A percentile compares a stretch with the other conserved stretches of the same genome.
Evolutionary conservation across 2,797 vertebrate species (phyloP).

Genomic region (Heterohyrax brucei): DNA sequence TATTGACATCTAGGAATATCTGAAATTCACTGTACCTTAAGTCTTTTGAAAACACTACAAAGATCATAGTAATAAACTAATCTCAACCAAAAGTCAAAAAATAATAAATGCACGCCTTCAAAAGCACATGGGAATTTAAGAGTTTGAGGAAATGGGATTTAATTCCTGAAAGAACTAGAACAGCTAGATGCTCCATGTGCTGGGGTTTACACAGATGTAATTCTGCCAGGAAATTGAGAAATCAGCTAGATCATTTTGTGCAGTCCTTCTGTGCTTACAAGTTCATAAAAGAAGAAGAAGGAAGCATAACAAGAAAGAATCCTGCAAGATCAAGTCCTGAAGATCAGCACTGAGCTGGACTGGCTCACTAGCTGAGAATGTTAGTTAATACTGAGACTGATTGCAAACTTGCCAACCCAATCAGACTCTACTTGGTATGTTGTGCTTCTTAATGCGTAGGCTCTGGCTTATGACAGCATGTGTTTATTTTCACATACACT

Average conservation of each 20-base stretch:
- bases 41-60: background rate
- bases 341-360: background rate
- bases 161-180: background rate
- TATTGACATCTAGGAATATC: background rate
- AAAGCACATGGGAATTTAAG: background rate
- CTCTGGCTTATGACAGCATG: slow-evolving; percentile 73
- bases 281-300: slow-evolving; percentile 18
- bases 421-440: slow-evolving; percentile 63
- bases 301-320: slow-evolving; percentile 30
- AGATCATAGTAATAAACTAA: background rate
- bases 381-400: slow-evolving; percentile 73
- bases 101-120: background rate
- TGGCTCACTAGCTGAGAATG: slow-evolving; percentile 61
- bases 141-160: background rate
- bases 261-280: background rate
- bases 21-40: background rate
- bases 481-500: slow-evolving; percentile 73
- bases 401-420: slow-evolving; percentile 71
- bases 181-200: background rate
- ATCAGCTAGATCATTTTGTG: background rate
- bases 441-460: slow-evolving; percentile 75
- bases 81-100: slow-evolving; percentile 18
- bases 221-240: background rate
- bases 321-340: background rate
- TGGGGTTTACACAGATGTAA: background rate